Evolutionary conservation across 1,140 invertebrate genomes (phyloP).

Genomic region (Drosophila tsacasi): DNA sequence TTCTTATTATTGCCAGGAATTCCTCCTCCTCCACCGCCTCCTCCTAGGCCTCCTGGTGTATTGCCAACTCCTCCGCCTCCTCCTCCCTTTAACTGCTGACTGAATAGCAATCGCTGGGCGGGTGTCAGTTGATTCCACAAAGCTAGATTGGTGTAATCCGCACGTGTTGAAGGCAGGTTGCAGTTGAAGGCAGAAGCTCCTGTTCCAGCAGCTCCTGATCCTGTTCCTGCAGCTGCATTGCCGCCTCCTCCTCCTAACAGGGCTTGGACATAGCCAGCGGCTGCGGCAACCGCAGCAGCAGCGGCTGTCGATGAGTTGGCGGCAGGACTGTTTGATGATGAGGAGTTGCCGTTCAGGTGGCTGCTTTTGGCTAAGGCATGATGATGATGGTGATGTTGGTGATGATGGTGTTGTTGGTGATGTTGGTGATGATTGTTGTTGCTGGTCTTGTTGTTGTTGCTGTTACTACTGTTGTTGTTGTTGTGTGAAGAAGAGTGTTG

Average conservation of each 20-base stretch:
- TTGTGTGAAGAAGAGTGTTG: constrained; percentile 28
- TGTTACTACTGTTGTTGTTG: constrained; percentile 33
- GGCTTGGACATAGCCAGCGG: constrained; percentile 63
- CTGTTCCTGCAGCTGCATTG: neutral
- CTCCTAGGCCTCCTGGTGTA: neutral
- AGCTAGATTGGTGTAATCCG: constrained; percentile 75
- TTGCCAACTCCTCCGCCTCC: neutral
- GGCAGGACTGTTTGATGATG: neutral
- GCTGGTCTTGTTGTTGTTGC: constrained; percentile 37
- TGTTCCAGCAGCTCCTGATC: neutral
- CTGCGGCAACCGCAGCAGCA: constrained; percentile 58
- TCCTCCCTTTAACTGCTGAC: constrained; percentile 73
- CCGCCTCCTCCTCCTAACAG: constrained; percentile 39
- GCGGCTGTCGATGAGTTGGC: constrained; percentile 26
- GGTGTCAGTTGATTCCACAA: constrained; percentile 81
- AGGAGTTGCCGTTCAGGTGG: constrained; percentile 28
- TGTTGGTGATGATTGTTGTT: constrained; percentile 40
- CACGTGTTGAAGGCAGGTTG: constrained; percentile 68
- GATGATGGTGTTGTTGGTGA: constrained; percentile 53
- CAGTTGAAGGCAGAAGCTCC: constrained; percentile 62
- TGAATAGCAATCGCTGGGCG: constrained; percentile 69
- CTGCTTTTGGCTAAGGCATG: constrained; percentile 29
- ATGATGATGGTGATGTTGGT: constrained; percentile 51
- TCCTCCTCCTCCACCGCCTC: neutral
- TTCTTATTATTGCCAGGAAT: constrained; percentile 13